These are phyloP conservation scores for Malaclemys terrapin DNA, from an alignment of 2,113 vertebrate genomes.

Conservation along the genomic window DNA sequence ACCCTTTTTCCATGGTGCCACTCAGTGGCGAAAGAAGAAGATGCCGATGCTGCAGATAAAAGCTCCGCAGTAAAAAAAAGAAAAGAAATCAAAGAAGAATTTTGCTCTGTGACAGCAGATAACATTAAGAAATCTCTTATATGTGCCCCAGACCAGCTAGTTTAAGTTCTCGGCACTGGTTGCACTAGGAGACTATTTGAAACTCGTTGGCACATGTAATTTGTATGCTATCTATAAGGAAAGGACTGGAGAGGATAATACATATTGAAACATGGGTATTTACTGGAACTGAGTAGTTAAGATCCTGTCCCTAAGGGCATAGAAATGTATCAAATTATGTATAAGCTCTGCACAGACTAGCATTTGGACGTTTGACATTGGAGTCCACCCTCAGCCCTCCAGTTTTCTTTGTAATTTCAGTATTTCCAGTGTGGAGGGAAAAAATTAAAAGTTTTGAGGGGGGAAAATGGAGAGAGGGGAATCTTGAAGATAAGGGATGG, in stretches of 20 bases:
- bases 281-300: not conserved
- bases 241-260: not conserved
- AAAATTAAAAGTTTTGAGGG: not conserved
- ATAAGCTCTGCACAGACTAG: not conserved
- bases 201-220: not conserved
- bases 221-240: not conserved
- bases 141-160: not conserved
- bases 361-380: not conserved
- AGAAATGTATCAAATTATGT: not conserved
- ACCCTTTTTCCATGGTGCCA: not conserved
- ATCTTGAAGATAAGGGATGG: not conserved
- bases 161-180: not conserved
- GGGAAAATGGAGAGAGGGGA: not conserved
- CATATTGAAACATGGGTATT: not conserved
- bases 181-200: not conserved
- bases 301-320: not conserved
- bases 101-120: not conserved
- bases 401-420: not conserved
- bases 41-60: not conserved
- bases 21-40: not conserved
- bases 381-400: not conserved
- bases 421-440: not conserved
- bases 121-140: not conserved
- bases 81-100: not conserved
- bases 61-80: not conserved